These are phyloP conservation scores for Oreocharis arfaki DNA, from an alignment of 2,113 vertebrate species.

Conservation along the genomic window DNA sequence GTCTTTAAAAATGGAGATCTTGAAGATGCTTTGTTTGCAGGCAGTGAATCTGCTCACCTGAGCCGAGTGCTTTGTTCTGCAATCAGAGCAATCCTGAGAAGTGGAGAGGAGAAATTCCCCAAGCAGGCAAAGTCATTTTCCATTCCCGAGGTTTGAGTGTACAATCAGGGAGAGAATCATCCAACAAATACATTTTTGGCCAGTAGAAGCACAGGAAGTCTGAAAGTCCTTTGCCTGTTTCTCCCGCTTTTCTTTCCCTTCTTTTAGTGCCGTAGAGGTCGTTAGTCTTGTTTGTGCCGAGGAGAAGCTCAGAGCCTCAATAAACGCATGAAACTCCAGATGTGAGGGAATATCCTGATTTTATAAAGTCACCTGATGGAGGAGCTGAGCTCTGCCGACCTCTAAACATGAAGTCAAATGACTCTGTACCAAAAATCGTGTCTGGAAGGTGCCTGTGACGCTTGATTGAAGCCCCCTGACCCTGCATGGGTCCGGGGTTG, in stretches of 20 bases:
- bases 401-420: not conserved
- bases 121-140: not conserved
- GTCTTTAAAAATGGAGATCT: not conserved
- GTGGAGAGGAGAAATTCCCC: not conserved
- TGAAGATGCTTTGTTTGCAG: slow-evolving; percentile 8
- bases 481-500: not conserved
- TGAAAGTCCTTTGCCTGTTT: not conserved
- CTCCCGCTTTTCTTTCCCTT: not conserved
- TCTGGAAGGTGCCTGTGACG: not conserved
- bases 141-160: not conserved
- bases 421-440: not conserved
- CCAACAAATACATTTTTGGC: not conserved
- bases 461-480: not conserved
- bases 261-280: not conserved
- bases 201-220: not conserved
- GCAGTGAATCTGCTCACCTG: not conserved
- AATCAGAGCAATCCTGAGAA: not conserved
- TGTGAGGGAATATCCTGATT: not conserved
- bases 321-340: not conserved
- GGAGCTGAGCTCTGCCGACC: not conserved
- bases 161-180: not conserved
- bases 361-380: not conserved
- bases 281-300: not conserved
- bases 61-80: not conserved
- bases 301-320: not conserved